A percentile compares a stretch with the other conserved stretches of the same genome.
Evolutionary conservation across 2,888 invertebrate genomes (phyloP).

Genomic region (Euplexia lucipara): DNA sequence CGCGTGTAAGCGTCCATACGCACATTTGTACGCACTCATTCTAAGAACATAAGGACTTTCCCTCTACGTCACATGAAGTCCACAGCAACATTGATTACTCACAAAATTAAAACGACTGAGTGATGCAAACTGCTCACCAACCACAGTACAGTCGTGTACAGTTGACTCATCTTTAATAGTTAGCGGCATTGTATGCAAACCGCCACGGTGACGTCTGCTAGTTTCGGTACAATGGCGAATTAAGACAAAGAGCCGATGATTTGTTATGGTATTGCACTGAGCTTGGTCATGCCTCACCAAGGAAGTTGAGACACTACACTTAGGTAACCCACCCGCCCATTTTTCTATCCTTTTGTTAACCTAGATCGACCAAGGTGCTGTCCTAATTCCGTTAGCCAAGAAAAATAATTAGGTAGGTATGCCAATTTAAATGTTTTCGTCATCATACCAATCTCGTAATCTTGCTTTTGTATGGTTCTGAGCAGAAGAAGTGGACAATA

Average conservation of each 20-base stretch:
- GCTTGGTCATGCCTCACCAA: conserved; percentile 61
- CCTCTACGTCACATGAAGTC: conserved; percentile 15
- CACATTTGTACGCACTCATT: background rate
- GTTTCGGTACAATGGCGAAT: conserved; percentile 72
- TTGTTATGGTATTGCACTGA: conserved; percentile 65
- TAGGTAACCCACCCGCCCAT: conserved; percentile 42
- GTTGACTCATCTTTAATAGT: conserved; percentile 52
- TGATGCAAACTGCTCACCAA: conserved; percentile 42
- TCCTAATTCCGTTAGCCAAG: conserved; percentile 27
- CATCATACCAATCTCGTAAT: conserved; percentile 8
- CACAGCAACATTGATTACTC: conserved; percentile 39
- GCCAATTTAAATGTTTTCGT: background rate
- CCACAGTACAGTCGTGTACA: conserved; percentile 29
- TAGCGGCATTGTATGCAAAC: conserved; percentile 73
- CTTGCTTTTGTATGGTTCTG: background rate
- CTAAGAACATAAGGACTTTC: conserved; percentile 12
- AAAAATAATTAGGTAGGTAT: conserved; percentile 25
- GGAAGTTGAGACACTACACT: conserved; percentile 52
- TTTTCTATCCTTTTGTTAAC: conserved; percentile 19
- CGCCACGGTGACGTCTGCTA: conserved; percentile 59
- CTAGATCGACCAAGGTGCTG: conserved; percentile 15
- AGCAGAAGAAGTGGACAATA: conserved; percentile 23
- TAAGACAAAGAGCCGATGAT: conserved; percentile 68
- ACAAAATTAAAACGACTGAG: conserved; percentile 35
- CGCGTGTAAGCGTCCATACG: background rate